These are phyloP conservation scores for Sandelia bainsii DNA, from an alignment of 2,797 vertebrate genomes.

Conservation along the genomic window DNA sequence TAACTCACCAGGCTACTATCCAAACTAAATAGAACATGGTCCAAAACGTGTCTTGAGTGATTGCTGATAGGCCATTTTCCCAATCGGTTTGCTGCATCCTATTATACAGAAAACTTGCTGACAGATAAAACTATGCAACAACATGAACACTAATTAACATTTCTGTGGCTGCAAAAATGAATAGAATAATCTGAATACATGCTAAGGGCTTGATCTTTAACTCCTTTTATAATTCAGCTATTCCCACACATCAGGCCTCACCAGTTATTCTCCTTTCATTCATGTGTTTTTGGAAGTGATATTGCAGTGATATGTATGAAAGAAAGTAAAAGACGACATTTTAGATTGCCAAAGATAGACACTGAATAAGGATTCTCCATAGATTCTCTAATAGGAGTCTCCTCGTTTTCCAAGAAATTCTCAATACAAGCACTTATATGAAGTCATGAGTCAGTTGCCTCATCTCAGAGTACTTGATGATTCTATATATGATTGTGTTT, in stretches of 20 bases:
- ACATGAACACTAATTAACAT: constrained; percentile 1
- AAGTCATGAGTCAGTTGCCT: constrained; percentile 31
- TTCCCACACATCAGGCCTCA: constrained; percentile 10
- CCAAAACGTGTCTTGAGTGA: constrained; percentile 19
- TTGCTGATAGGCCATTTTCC: constrained; percentile 5
- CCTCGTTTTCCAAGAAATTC: constrained; percentile 26
- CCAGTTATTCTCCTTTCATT: constrained; percentile 19
- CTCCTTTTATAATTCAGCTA: constrained; percentile 22
- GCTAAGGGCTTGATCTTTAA: constrained; percentile 33
- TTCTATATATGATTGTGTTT: not conserved
- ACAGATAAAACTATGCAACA: constrained; percentile 16
- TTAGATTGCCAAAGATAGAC: constrained; percentile 35
- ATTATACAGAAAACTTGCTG: constrained; percentile 19
- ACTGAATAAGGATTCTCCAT: constrained; percentile 25
- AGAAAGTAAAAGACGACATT: constrained; percentile 47
- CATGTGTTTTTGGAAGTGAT: constrained; percentile 71
- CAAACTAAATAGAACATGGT: constrained; percentile 15
- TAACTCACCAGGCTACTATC: constrained; percentile 1
- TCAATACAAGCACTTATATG: constrained; percentile 35
- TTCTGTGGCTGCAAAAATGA: constrained; percentile 17
- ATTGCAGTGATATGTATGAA: constrained; percentile 90
- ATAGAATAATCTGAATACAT: constrained; percentile 26
- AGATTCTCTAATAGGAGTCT: too few relatives aligned
- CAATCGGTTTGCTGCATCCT: not conserved
- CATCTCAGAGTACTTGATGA: constrained; percentile 18